Conservation (phyloP, 2,888 invertebrate genomes). For the Magallana nippona region DNA sequence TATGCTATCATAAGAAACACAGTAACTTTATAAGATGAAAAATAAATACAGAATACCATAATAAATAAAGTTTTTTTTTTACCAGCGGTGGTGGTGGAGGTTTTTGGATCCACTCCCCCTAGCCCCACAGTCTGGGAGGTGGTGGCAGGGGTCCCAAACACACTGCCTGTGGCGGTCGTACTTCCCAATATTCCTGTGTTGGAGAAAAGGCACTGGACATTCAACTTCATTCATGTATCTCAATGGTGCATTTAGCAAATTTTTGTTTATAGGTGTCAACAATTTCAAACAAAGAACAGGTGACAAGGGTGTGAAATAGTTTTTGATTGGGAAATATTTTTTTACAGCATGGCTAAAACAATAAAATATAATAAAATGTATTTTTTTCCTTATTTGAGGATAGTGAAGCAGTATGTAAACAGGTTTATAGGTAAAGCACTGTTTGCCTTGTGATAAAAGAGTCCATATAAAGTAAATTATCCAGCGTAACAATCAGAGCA, state of each 20-base stretch:
- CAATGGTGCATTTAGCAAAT: constrained; percentile 16
- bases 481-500: too few species aligned
- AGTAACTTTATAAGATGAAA: neutral
- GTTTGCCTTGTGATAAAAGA: too few species aligned
- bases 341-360: too few species aligned
- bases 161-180: constrained; percentile 59
- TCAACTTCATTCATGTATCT: neutral
- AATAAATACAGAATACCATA: neutral
- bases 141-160: constrained; percentile 76
- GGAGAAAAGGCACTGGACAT: neutral
- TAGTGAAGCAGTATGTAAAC: too few species aligned
- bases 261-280: neutral
- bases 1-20: neutral
- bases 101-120: constrained; percentile 84
- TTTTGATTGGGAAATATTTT: too few species aligned
- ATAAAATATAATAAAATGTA: too few species aligned
- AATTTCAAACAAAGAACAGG: too few species aligned
- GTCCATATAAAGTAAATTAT: too few species aligned
- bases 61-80: neutral
- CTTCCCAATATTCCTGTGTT: constrained; percentile 34
- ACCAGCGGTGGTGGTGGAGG: constrained; percentile 62
- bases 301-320: too few species aligned
- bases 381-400: too few species aligned
- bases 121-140: constrained; percentile 83
- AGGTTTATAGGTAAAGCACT: too few species aligned